Conservation (phyloP, 2,113 vertebrate genomes). For the Otocyon megalotis region DNA sequence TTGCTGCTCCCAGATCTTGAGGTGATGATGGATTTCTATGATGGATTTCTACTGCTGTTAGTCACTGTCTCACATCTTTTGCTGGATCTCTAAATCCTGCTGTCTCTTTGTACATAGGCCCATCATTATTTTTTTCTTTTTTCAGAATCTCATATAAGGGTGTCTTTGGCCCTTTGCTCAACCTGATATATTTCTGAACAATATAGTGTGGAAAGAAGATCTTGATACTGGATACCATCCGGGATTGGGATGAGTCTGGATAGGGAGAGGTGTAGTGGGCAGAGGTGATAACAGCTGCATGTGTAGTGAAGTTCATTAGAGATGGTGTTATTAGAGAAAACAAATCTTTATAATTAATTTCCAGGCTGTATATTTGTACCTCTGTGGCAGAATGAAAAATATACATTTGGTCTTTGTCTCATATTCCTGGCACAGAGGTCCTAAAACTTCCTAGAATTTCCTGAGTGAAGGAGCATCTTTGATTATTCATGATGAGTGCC, state of each 20-base stretch:
- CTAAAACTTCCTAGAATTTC: not conserved
- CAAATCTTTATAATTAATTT: not conserved
- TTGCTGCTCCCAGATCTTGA: not conserved
- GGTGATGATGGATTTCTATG: not conserved
- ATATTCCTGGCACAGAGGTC: not conserved
- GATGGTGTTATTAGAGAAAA: not conserved
- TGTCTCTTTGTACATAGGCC: not conserved
- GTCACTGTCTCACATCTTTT: not conserved
- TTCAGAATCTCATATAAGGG: not conserved
- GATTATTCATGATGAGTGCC: not conserved
- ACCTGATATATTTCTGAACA: not conserved
- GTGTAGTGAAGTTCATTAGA: not conserved
- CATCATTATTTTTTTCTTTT: not conserved
- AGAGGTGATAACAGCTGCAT: not conserved
- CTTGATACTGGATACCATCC: not conserved
- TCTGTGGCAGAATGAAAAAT: not conserved
- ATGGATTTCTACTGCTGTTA: not conserved
- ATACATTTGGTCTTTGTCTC: not conserved
- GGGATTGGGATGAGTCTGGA: not conserved
- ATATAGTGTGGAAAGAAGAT: not conserved
- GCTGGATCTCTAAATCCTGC: not conserved
- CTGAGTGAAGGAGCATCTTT: not conserved
- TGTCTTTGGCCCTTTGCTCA: not conserved
- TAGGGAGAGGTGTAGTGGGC: not conserved
- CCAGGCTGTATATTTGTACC: not conserved